Base-by-base conservation (phyloP, 2,888 invertebrate genomes). In the Melitaea athalia region DNA sequence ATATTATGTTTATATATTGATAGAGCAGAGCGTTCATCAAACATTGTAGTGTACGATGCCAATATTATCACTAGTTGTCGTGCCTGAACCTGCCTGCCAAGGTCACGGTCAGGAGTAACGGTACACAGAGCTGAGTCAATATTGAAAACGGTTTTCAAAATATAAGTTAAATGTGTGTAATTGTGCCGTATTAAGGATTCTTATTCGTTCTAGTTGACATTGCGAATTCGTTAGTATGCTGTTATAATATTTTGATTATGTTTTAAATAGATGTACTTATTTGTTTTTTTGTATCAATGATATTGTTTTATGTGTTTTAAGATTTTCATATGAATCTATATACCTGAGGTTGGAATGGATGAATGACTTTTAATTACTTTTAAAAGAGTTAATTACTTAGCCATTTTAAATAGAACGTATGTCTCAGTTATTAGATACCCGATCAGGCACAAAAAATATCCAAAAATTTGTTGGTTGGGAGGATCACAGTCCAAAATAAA, bases 1-100 rank as follows among this genome's bases (percentile, higher is more conserved):
- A 92, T 91, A 92, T 91, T 89, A 86, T 92, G 91, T 92, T 90
- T 92, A 92, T 91, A 91, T 92, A 92, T 92, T 92, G 92, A 92
- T 92, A 92, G 89, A 91, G 91, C 82, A 81, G 85, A 91, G 89
- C 90, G 91, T 84, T 88, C 85, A 85, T 87, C 92, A 92, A 92
- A 92, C 91, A 91, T 79, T 75, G 78, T 81, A 80, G 89, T 89
- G 83, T 88, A 83, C 86, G 89, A 77, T 88, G 91, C 90, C 91
- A 92, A 92, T 92, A 92, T 92, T 92, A 92, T 91, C 92, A 87
- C 89, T 91, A 85, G 88, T 88, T 92, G 91, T 92, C 92, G 83
- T 81, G 80, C 82, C 82, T 88, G 86, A 88, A 87, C 87, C 84
- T 84, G 80, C 75, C 77, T 75, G 74, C 78, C 83, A 88, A 88